These are phyloP conservation scores for Colossoma macropomum DNA, from an alignment of 2,113 vertebrate species.

Conservation along the genomic window DNA sequence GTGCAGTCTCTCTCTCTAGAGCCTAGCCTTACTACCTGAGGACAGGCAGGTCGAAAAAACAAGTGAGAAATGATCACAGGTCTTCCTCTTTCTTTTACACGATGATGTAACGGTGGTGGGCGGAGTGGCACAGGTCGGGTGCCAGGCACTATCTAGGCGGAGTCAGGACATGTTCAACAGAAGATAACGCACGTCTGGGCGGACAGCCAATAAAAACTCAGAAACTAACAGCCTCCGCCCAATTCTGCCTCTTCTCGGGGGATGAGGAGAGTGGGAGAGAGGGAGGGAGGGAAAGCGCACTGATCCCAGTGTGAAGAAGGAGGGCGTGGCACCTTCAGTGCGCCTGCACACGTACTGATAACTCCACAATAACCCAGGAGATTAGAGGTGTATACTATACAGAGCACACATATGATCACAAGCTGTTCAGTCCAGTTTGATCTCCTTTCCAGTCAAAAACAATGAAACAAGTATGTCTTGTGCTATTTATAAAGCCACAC, in stretches of 20 bases:
- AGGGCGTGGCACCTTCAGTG: slow-evolving; percentile 44
- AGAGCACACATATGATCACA: slow-evolving; percentile 43
- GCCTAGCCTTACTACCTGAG: slow-evolving; percentile 58
- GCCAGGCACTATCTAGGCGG: slow-evolving; percentile 86
- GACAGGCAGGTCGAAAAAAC: slow-evolving; percentile 56
- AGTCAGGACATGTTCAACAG: slow-evolving; percentile 82
- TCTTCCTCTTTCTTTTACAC: slow-evolving; percentile 65
- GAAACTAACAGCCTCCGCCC: slow-evolving; percentile 67
- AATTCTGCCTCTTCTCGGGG: slow-evolving; percentile 42
- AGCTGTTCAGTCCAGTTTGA: slow-evolving; percentile 13
- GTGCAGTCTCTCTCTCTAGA: slow-evolving; percentile 1
- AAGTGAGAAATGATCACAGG: slow-evolving; percentile 57
- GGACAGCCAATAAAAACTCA: slow-evolving; percentile 73
- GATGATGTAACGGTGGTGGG: slow-evolving; percentile 77
- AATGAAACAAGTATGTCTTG: not conserved
- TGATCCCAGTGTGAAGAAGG: slow-evolving; percentile 33
- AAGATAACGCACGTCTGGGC: slow-evolving; percentile 79
- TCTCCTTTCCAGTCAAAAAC: not conserved
- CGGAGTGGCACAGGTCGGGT: slow-evolving; percentile 68
- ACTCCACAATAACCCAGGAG: slow-evolving; percentile 25
- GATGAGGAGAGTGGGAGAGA: not conserved
- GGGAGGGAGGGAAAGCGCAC: not conserved
- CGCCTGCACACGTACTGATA: slow-evolving; percentile 47
- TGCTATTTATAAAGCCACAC: no score
- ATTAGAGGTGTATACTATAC: not conserved